A percentile compares a stretch with the other conserved stretches of the same genome.
Conservation (phyloP, 1,140 invertebrate genomes). For the Uloborus diversus region DNA sequence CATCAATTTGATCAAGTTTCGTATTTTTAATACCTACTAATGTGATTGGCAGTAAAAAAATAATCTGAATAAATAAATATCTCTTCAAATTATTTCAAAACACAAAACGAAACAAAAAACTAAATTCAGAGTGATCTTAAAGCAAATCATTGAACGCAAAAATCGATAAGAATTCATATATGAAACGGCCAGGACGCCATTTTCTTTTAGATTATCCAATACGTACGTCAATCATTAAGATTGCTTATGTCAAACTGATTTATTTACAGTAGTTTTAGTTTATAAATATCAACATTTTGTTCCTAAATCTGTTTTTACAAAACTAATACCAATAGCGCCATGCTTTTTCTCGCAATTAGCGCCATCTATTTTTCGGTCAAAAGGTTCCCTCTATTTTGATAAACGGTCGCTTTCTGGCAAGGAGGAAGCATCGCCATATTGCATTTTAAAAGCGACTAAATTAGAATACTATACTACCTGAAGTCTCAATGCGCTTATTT, state of each 20-base stretch:
- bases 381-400: constrained; percentile 14
- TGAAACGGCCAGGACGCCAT: background rate
- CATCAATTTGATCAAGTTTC: too few species aligned
- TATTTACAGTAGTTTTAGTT: background rate
- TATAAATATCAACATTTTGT: background rate
- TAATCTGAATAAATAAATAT: too few species aligned
- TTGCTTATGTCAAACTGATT: background rate
- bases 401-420: constrained; percentile 26
- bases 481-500: background rate
- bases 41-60: too few species aligned
- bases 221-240: background rate
- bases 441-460: background rate
- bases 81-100: too few species aligned
- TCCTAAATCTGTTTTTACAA: background rate
- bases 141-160: background rate
- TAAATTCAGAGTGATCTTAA: background rate
- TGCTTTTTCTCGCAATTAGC: constrained; percentile 54
- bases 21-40: too few species aligned
- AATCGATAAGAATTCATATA: background rate
- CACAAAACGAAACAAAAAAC: too few species aligned
- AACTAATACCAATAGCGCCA: constrained; percentile 15
- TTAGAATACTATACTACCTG: background rate
- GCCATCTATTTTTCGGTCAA: constrained; percentile 54
- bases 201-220: background rate
- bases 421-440: constrained; percentile 31